Evolutionary conservation across 2,797 vertebrate species (phyloP).

Genomic region (Tachyglossus aculeatus): DNA sequence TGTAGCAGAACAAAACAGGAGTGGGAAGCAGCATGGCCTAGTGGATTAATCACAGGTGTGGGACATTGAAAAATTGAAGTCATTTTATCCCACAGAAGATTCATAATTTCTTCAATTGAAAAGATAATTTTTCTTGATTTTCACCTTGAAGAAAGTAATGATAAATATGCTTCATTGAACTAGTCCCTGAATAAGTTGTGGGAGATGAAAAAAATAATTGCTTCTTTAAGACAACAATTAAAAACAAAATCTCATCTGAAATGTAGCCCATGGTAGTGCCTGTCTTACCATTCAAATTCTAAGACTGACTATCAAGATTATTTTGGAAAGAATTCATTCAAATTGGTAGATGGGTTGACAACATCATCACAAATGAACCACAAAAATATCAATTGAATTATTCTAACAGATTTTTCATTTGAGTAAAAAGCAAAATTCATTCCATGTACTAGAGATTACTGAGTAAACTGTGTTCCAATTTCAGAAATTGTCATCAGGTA

Average conservation of each 20-base stretch:
- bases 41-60: too few species aligned
- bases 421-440: background rate
- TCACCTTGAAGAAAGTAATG: background rate
- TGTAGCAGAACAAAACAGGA: too few species aligned
- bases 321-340: background rate
- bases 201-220: too few species aligned
- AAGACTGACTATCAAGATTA: background rate
- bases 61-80: too few species aligned
- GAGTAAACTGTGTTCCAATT: background rate
- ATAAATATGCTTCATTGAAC: too few species aligned
- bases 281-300: background rate
- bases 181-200: too few species aligned
- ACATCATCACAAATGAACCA: background rate
- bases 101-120: too few species aligned
- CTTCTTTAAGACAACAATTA: too few species aligned
- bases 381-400: background rate
- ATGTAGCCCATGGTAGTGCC: background rate
- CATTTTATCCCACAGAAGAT: too few species aligned
- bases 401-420: background rate
- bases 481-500: background rate
- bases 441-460: too few species aligned
- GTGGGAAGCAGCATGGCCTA: too few species aligned
- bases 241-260: too few species aligned
- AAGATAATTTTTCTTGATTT: background rate
- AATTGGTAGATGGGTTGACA: background rate